These are phyloP conservation scores for Nixonia krombeini DNA, from an alignment of 1,140 invertebrate species.

Conservation along the genomic window DNA sequence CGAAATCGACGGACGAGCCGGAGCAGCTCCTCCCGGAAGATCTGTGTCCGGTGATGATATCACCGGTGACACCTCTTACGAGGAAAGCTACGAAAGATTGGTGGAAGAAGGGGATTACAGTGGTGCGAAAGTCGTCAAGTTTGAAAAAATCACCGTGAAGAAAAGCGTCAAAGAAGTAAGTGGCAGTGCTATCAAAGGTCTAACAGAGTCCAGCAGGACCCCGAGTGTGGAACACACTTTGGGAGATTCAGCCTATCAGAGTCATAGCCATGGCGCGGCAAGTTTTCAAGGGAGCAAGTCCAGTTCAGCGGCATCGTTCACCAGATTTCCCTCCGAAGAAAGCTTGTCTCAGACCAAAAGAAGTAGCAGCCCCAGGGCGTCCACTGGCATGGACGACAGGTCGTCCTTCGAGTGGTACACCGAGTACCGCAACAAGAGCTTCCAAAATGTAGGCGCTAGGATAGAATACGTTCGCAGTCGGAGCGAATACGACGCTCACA, in stretches of 20 bases:
- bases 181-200: slow-evolving; percentile 2
- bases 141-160: slow-evolving; percentile 77
- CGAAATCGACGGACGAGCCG: too few relatives aligned
- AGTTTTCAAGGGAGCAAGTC: slow-evolving; percentile 67
- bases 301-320: slow-evolving; percentile 70
- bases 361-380: slow-evolving; percentile 49
- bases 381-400: slow-evolving; percentile 54
- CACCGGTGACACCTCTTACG: slow-evolving; percentile 66
- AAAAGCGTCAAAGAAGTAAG: slow-evolving; percentile 70
- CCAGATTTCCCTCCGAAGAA: slow-evolving; percentile 75
- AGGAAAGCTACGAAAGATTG: slow-evolving; percentile 74
- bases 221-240: slow-evolving; percentile 72
- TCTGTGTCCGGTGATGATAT: slow-evolving; percentile 47
- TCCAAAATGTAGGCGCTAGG: slow-evolving; percentile 73
- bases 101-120: slow-evolving; percentile 77
- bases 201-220: slow-evolving; percentile 65
- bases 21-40: too few relatives aligned
- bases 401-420: slow-evolving; percentile 74
- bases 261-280: slow-evolving; percentile 69
- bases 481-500: slow-evolving; percentile 89
- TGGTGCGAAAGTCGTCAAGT: slow-evolving; percentile 77
- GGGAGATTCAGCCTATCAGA: slow-evolving; percentile 75
- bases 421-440: slow-evolving; percentile 74
- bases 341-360: slow-evolving; percentile 57
- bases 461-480: slow-evolving; percentile 80